Conservation (phyloP, 53 echinoderm and acorn worm species). For the Stichopus horrens region DNA sequence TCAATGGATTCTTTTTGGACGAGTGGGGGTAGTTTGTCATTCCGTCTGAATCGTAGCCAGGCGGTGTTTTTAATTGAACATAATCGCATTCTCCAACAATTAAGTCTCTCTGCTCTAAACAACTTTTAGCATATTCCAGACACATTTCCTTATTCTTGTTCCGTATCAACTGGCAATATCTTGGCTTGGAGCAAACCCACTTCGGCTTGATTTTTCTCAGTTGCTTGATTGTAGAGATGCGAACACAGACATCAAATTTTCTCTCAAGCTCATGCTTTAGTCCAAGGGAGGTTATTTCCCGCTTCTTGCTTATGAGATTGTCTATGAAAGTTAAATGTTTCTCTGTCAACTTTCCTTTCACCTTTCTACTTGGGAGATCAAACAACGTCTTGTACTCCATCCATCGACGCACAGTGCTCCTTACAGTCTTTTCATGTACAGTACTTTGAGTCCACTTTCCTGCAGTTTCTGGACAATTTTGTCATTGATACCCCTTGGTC, state of each 20-base stretch:
- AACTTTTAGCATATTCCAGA: slow-evolving; percentile 9
- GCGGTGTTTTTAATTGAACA: slow-evolving; percentile 44
- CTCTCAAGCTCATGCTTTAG: neutral
- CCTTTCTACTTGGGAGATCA: neutral
- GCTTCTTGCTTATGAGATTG: neutral
- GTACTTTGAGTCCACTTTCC: neutral
- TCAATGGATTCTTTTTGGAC: slow-evolving; percentile 44
- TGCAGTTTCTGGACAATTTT: neutral
- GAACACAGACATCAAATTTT: neutral
- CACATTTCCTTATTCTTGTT: slow-evolving; percentile 7
- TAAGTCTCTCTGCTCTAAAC: neutral
- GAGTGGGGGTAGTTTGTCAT: neutral
- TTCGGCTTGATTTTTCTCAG: slow-evolving; percentile 24
- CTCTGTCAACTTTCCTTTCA: neutral
- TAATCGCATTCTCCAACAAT: slow-evolving; percentile 49
- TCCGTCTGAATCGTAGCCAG: slow-evolving; percentile 25
- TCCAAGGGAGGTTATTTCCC: slow-evolving; percentile 4
- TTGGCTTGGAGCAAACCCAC: slow-evolving; percentile 40
- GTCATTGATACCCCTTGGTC: no score
- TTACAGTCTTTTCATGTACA: neutral
- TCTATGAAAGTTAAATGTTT: slow-evolving; percentile 9
- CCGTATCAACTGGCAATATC: slow-evolving; percentile 17
- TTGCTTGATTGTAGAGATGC: slow-evolving; percentile 35
- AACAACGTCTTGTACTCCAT: neutral
- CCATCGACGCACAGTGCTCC: slow-evolving; percentile 5